Base-by-base conservation (phyloP, 2,797 vertebrate genomes). In the Melanotaenia nigrans region DNA sequence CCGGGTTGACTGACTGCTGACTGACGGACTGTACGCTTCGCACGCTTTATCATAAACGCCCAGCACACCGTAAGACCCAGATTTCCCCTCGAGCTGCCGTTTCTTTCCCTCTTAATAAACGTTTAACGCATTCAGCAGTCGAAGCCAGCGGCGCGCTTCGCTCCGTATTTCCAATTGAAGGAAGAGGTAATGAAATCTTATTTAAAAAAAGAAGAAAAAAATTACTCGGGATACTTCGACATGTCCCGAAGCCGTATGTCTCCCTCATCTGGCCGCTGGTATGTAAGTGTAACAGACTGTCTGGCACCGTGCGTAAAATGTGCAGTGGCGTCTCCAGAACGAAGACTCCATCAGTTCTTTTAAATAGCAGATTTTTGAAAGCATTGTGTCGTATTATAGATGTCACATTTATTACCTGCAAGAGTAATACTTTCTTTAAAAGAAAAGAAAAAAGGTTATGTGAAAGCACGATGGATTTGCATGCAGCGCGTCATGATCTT, bases 191-290 rank as follows among this genome's bases (percentile, higher is more conserved):
- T 89, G 81, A 85, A 87, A 91, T 90, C 68, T 90, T 85, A 28
- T 66, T 62, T 28, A 28, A 60, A 49, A 57, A 54, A 55, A 55
- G 22, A 45, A 38, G 32, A 25, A 55, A 73, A 79, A 74, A 82
- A 81, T 77, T 60, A 87, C 69, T 87, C 76, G 74, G 85, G 86
- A 86, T 87, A 90, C 79, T 92, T 92, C 79, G 85, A 81, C 84
- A 88, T 85, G 87, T 91, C 89, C 89, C 70, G 80, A 92, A 93
- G 92, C 87, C 79, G 85, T 81, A 92, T 89, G 91, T 92, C 93
- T 92, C 92, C 92, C 91, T 92, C 93, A 86, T 92, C 90, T 92
- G 93, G 93, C 86, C 86, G 82, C 88, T 81, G 89, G 78, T 83
- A 70, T 90, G 87, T 76, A 90, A 88, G 89, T 90, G 88, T 85